Evolutionary conservation across 2,113 vertebrate genomes (phyloP), one percentile per base, ranked within the genome.

Genomic region (Chloropsis cyanopogon): DNA sequence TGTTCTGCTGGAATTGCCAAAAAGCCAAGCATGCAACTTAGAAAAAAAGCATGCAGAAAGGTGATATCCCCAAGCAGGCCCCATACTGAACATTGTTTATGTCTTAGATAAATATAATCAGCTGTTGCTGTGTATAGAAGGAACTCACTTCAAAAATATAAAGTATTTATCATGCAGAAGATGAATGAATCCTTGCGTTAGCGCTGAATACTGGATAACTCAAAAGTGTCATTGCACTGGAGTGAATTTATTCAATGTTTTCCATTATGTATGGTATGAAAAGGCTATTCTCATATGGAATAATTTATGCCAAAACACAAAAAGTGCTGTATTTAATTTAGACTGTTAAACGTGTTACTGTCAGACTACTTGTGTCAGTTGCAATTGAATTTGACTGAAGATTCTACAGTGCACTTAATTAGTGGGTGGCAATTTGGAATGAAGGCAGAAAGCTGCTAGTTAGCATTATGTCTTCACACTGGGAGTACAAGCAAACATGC

Each of bases 351-450:
- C 39, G 12, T 82, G 72, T 93, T 69, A 64, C 88, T 94, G 80
- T 92, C 90, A 90, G 80, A 54, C 69, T 82, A 42, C 76, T 83
- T 84, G 37, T 95, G 50, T 73, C 86, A 90, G 79, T 66, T 70
- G 88, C 46, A 16, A 46, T 33, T 89, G 82, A 90, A 86, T 94
- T 68, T 91, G 61, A 82, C 49, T 88, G 73, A 96, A 56, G 73
- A 82, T 92, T 94, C 69, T 77, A 56, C 52, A 63, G 79, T 90
- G 92, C 70, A 70, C 35, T 85, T 95, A 94, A 95, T 96, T 91
- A 92, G 84, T 46, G 72, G 81, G 53, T 91, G 73, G 60, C 78
- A 96, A 50, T 82, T 73, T 78, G 63, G 41, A 94, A 66, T 29
- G 13, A 47, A 82, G 57, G 82, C 76, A 89, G 61, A 94, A 92